Evolutionary conservation across 2,113 vertebrate genomes (phyloP).

Genomic region (Crotalus horridus): DNA sequence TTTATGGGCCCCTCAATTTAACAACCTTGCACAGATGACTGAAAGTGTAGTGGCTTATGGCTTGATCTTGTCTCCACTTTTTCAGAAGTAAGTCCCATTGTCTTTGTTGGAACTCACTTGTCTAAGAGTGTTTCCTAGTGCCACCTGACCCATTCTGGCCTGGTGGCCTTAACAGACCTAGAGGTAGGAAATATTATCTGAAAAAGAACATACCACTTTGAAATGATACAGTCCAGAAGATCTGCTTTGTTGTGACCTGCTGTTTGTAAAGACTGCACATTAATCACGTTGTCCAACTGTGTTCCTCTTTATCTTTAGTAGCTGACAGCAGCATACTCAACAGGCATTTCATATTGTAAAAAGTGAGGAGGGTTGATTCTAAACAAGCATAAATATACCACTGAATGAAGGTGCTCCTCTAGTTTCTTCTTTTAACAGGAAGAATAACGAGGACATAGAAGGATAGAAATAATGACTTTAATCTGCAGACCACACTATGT

Average conservation of each 20-base stretch:
- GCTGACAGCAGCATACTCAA: conserved; percentile 3
- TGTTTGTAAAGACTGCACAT: conserved; percentile 1
- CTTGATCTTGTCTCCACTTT: background rate
- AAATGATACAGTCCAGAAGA: background rate
- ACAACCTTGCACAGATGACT: background rate
- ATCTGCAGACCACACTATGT: background rate
- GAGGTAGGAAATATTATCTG: background rate
- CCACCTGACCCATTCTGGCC: background rate
- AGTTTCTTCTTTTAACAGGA: too few species aligned
- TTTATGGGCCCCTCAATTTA: background rate
- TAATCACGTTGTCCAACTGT: conserved; percentile 5
- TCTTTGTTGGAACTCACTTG: background rate
- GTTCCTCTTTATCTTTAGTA: conserved; percentile 6
- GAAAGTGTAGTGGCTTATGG: background rate
- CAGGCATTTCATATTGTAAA: conserved; percentile 6
- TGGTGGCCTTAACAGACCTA: background rate
- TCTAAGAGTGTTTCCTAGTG: background rate
- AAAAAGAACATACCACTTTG: background rate
- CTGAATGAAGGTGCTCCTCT: too few species aligned
- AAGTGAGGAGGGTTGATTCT: background rate
- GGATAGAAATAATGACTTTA: conserved; percentile 2
- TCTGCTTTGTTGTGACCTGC: background rate
- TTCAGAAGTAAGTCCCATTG: background rate
- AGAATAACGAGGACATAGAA: background rate
- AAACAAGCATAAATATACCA: conserved; percentile 5